Base-by-base conservation (phyloP, 2,113 vertebrate genomes). In the Nothoprocta perdicaria region DNA sequence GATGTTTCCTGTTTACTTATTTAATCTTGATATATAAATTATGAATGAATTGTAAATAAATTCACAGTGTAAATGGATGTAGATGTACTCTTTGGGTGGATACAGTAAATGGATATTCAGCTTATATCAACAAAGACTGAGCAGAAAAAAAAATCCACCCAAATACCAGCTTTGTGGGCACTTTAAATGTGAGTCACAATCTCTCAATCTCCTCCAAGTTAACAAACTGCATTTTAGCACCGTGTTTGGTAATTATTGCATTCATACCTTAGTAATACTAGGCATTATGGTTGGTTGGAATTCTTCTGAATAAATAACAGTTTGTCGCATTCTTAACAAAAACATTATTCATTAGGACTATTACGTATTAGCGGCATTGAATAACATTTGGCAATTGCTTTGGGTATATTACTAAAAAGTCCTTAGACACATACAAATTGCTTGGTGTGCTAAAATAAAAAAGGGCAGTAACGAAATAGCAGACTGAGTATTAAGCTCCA, bases 261-360 rank as follows among this genome's bases (percentile, higher is more conserved):
- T 97, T 96, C 95, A 94, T 94, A 88, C 67, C 91, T 93, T 55
- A 71, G 88, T 94, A 94, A 86, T 79, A 87, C 90, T n/a, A 93
- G 84, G 73, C 80, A 95, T 89, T 96, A 94, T 71, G 92, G 93
- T 95, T 88, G 77, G 90, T 94, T 95, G 87, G 93, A 95, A 91
- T 96, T 95, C 92, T 90, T 96, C 89, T 75, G 85, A 92, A 94
- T 96, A 95, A 96, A 95, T 84, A 96, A 81, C 92, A 94, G 90
- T 95, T 96, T 96, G 91, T 88, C 52, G 80, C 92, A 57, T 92
- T 96, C 95, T 94, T 95, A 96, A 96, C 93, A 96, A 96, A 96
- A 94, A 79, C 94, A 85, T 94, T 95, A 96, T 93, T 96, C 95
- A 94, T 95, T 96, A 90, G 71, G 80, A 95, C 89, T 86, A 65